Percentiles rank a stretch among this genome's conserved stretches.
phyloP scores from a whole-genome alignment of 1,140 invertebrate genomes.

The Coelopa frigida region DNA sequence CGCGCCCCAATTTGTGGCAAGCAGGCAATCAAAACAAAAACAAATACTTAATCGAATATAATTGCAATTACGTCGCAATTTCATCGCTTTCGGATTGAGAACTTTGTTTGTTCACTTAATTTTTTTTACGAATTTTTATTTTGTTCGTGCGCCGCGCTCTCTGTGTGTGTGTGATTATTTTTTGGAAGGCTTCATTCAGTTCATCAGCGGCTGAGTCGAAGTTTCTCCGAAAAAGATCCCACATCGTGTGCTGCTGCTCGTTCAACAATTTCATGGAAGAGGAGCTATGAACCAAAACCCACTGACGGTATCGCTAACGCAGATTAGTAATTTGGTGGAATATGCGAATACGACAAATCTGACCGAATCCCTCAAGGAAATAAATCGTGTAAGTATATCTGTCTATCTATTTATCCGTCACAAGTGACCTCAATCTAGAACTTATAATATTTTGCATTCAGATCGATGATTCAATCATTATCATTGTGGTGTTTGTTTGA shows the following conservation, averaged over 20 bases:
- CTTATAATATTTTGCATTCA: too few relatives aligned
- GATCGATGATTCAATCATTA: too few relatives aligned
- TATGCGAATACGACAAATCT: slow-evolving; percentile 94
- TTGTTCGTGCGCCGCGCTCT: slow-evolving; percentile 9
- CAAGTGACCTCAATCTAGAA: too few relatives aligned
- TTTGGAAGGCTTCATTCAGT: slow-evolving; percentile 12
- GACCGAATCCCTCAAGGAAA: slow-evolving; percentile 58
- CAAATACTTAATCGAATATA: too few relatives aligned
- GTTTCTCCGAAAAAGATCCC: slow-evolving; percentile 4
- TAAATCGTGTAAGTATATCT: slow-evolving; percentile 47
- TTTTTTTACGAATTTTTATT: slow-evolving; percentile 6
- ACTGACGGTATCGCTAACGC: slow-evolving; percentile 47
- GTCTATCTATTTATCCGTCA: neutral
- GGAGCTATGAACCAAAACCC: slow-evolving; percentile 16
- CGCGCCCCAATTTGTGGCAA: too few relatives aligned
- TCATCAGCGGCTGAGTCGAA: slow-evolving; percentile 2
- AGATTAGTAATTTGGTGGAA: slow-evolving; percentile 93
- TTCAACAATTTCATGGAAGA: slow-evolving; percentile 15
- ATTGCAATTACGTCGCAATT: too few relatives aligned
- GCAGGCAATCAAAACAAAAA: too few relatives aligned
- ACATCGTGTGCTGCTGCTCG: slow-evolving; percentile 14
- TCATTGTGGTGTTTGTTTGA: too few relatives aligned
- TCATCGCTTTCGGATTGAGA: too few relatives aligned
- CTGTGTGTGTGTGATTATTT: slow-evolving; percentile 11
- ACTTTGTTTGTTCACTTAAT: too few relatives aligned